phyloP scores from a whole-genome alignment of 2,888 invertebrate species.

The Julus scandinavius region DNA sequence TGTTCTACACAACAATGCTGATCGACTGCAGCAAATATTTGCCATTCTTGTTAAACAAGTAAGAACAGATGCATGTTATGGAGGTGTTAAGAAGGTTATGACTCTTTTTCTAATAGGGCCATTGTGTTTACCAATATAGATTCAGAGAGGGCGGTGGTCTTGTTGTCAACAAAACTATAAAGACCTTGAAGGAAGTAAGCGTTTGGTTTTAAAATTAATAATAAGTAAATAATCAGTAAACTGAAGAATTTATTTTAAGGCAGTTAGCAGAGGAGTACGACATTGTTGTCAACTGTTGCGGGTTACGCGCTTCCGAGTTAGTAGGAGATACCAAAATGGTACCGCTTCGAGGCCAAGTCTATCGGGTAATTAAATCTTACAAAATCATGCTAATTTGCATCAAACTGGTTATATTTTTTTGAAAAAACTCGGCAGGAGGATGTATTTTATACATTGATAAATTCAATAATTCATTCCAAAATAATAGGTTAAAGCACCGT shows the following conservation, averaged over 20 bases:
- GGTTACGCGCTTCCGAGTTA: slow-evolving; percentile 65
- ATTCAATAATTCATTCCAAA: neutral
- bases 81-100: neutral
- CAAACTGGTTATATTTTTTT: neutral
- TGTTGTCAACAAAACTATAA: slow-evolving; percentile 71
- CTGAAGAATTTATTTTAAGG: slow-evolving; percentile 30
- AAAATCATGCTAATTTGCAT: slow-evolving; percentile 45
- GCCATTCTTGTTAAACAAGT: slow-evolving; percentile 81
- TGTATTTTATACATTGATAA: neutral
- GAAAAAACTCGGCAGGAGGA: neutral
- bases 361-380: slow-evolving; percentile 59
- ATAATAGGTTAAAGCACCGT: slow-evolving; percentile 79
- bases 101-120: slow-evolving; percentile 47
- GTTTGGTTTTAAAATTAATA: slow-evolving; percentile 46
- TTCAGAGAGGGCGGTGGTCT: slow-evolving; percentile 74
- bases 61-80: slow-evolving; percentile 61
- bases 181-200: slow-evolving; percentile 72
- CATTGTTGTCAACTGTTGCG: slow-evolving; percentile 68
- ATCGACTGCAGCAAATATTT: slow-evolving; percentile 79
- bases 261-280: slow-evolving; percentile 66
- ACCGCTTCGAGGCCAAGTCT: slow-evolving; percentile 66
- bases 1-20: slow-evolving; percentile 81
- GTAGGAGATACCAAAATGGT: slow-evolving; percentile 65
- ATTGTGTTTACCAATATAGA: slow-evolving; percentile 64
- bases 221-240: slow-evolving; percentile 37